Evolutionary conservation across 2,888 invertebrate genomes (phyloP).

Genomic region (Drosophila leonis): DNA sequence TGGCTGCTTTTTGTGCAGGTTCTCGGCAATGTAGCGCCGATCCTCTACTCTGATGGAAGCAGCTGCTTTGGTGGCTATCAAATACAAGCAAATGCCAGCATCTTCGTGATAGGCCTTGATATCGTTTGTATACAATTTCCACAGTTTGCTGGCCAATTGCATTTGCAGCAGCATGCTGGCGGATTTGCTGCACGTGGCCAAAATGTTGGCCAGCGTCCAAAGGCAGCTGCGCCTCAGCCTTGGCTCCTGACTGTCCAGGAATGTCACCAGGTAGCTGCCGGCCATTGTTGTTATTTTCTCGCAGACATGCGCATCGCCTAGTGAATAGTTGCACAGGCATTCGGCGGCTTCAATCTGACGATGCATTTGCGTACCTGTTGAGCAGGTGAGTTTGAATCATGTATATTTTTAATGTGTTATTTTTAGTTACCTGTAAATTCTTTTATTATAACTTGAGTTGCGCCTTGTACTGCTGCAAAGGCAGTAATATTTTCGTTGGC

Average conservation of each 20-base stretch:
- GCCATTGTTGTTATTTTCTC: conserved; percentile 81
- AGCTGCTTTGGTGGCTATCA: conserved; percentile 57
- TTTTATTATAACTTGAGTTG: conserved; percentile 82
- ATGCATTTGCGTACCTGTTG: conserved; percentile 73
- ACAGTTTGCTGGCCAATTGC: conserved; percentile 80
- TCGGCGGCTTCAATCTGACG: conserved; percentile 81
- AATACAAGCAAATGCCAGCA: conserved; percentile 73
- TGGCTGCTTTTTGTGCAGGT: conserved; percentile 66
- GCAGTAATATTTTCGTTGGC: conserved; percentile 78
- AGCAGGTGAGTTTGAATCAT: not conserved
- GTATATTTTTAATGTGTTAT: not conserved
- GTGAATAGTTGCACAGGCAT: conserved; percentile 83
- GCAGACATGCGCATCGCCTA: conserved; percentile 81
- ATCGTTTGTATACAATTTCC: conserved; percentile 69
- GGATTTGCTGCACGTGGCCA: conserved; percentile 76
- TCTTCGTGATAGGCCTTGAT: conserved; percentile 68
- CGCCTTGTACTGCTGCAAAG: conserved; percentile 82
- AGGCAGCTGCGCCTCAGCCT: conserved; percentile 78
- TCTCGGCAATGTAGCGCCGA: conserved; percentile 52
- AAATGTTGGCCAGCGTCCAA: conserved; percentile 83
- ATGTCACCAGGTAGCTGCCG: conserved; percentile 83
- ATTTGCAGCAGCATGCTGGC: conserved; percentile 75
- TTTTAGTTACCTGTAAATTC: conserved; percentile 80
- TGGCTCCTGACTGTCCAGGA: conserved; percentile 73
- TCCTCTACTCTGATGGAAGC: conserved; percentile 61